Base-by-base conservation (phyloP, 2,113 vertebrate species). In the Sylvia atricapilla region DNA sequence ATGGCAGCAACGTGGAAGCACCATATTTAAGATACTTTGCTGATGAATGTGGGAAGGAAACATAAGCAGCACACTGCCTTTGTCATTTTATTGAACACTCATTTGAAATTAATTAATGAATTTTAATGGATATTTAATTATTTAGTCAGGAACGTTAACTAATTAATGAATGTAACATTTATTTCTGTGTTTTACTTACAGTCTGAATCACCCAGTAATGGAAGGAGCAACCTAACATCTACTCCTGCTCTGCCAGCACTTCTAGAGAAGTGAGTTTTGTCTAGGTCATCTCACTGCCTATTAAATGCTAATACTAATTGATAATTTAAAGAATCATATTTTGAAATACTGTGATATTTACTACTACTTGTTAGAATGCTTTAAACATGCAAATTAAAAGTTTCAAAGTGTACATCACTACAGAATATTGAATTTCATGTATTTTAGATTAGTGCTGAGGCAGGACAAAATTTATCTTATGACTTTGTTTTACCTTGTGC, bases 201-300 rank as follows among this genome's bases (percentile, higher is more conserved):
- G 99, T 98, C 98, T 75, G 99, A 99, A 97, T 97, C 98, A 6
- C 97, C 97, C 89, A 98, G 89, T 69, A 96, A 98, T 85, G 97
- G 97, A 92, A 99, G 98, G 96, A 96, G 96, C 93, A 97, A 49
- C 78, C 25, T 94, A 50, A 87, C 98, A 30, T 89, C 97, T 89
- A 97, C 98, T 52, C 95, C 98, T 20, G 62, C 96, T 88, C 98
- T 98, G 94, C 98, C 98, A 89, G 97, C 97, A 44, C 96, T 98
- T 86, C 50, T 96, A 92, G 98, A 99, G 95, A 98, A 98, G 98
- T 98, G 95, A 98, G 98, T 98, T 88, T 91, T 87, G 28, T 58
- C 11, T 39, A 81, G 84, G 80, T 87, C 62, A 67, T 93, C 91
- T 78, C 33, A 44, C 52, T 78, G 44, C 56, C 39, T 69, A 44